These are phyloP conservation scores for Acleris emargana DNA, from an alignment of 2,888 invertebrate genomes.

Conservation along the genomic window DNA sequence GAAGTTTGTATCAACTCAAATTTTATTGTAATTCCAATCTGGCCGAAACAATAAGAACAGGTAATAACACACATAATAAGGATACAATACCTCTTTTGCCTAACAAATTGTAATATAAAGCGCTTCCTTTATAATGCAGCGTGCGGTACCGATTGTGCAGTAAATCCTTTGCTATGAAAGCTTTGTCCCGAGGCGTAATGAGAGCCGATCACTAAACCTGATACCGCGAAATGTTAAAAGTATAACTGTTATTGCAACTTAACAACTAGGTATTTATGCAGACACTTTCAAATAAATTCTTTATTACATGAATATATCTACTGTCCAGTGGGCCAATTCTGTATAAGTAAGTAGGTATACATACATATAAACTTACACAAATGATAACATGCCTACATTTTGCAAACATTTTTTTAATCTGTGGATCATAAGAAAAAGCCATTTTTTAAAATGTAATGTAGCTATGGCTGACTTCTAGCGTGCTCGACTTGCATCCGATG, in stretches of 20 bases:
- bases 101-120: constrained; percentile 56
- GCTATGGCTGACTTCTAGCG: constrained; percentile 3
- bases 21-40: constrained; percentile 7
- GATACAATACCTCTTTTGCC: constrained; percentile 47
- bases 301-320: no score
- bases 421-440: neutral
- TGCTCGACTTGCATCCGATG: constrained; percentile 37
- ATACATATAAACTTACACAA: no score
- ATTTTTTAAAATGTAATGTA: constrained; percentile 23
- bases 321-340: no score
- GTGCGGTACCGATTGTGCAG: constrained; percentile 42
- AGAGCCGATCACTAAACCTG: constrained; percentile 38
- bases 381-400: neutral
- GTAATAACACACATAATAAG: constrained; percentile 23
- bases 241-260: constrained; percentile 39
- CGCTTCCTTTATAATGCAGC: constrained; percentile 42
- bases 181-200: constrained; percentile 50
- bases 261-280: constrained; percentile 10
- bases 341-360: no score
- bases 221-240: constrained; percentile 45
- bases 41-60: constrained; percentile 21
- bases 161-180: constrained; percentile 43
- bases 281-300: neutral
- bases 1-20: no score
- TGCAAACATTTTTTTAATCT: neutral